Percentiles rank a stretch among this genome's conserved stretches.
phyloP scores from a whole-genome alignment of 92 coral and sea anemone species.

The Zoanthus solanderi region DNA sequence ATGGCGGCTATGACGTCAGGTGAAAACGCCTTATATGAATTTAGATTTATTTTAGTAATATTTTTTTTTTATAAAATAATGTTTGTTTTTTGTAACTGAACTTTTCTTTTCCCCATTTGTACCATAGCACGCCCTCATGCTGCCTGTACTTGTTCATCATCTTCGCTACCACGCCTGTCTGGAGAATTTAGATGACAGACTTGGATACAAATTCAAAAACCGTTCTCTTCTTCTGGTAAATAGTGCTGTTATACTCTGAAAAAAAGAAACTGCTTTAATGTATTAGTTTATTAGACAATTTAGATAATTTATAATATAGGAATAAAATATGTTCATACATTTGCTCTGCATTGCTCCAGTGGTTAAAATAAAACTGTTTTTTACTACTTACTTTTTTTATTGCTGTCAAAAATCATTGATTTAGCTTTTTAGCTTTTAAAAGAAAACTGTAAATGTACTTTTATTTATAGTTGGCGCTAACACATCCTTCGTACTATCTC shows the following conservation, averaged over 20 bases:
- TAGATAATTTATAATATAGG: not conserved
- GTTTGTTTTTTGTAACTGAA: no score
- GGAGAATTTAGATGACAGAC: constrained; percentile 75
- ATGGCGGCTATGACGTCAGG: no score
- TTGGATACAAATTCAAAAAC: constrained; percentile 89
- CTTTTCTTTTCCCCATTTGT: not conserved
- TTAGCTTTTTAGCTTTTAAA: not conserved
- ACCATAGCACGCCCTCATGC: constrained; percentile 86
- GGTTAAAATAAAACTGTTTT: no score
- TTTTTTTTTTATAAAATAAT: no score
- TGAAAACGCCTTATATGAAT: no score
- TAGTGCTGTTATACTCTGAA: not conserved
- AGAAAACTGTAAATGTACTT: not conserved
- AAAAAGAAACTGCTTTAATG: not conserved
- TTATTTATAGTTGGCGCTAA: constrained; percentile 81
- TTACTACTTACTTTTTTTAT: no score
- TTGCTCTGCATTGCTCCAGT: no score
- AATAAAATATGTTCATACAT: no score
- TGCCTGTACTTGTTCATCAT: constrained; percentile 94
- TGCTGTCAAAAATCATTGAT: no score
- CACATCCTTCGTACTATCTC: constrained; percentile 95
- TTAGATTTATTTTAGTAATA: no score
- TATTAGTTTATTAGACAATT: no score
- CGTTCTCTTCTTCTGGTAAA: constrained; percentile 86
- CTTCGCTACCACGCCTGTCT: constrained; percentile 87